Evolutionary conservation across 2,113 vertebrate species (phyloP).

Genomic region (Ondatra zibethicus): DNA sequence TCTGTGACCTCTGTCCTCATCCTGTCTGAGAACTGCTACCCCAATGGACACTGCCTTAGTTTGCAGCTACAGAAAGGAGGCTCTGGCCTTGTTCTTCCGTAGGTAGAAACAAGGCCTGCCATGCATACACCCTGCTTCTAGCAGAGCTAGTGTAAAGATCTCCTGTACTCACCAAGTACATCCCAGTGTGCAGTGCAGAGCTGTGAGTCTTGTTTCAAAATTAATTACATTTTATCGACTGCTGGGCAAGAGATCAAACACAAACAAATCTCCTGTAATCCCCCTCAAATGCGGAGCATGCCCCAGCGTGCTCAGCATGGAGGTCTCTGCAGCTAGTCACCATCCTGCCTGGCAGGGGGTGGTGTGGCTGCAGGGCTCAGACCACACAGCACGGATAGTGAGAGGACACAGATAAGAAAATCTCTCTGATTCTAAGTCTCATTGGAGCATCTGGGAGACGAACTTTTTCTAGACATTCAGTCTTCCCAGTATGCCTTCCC

Average conservation of each 20-base stretch:
- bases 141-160: not conserved
- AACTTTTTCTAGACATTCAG: not conserved
- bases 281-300: not conserved
- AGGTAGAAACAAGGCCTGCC: not conserved
- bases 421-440: not conserved
- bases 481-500: not conserved
- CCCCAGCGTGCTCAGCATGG: not conserved
- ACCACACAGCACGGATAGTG: not conserved
- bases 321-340: not conserved
- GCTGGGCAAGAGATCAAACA: not conserved
- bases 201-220: not conserved
- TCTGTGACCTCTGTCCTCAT: not conserved
- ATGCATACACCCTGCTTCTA: not conserved
- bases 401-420: not conserved
- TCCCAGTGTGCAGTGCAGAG: not conserved
- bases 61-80: not conserved
- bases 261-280: not conserved
- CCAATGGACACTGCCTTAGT: not conserved
- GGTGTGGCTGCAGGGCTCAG: not conserved
- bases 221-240: not conserved
- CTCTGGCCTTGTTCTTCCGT: not conserved
- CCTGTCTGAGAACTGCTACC: not conserved
- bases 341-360: not conserved
- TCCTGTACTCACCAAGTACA: not conserved
- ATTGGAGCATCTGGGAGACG: not conserved